A percentile compares a stretch with the other conserved stretches of the same genome.
These are phyloP conservation scores for Eledona agricola DNA, from an alignment of 2,888 invertebrate species.

Conservation along the genomic window DNA sequence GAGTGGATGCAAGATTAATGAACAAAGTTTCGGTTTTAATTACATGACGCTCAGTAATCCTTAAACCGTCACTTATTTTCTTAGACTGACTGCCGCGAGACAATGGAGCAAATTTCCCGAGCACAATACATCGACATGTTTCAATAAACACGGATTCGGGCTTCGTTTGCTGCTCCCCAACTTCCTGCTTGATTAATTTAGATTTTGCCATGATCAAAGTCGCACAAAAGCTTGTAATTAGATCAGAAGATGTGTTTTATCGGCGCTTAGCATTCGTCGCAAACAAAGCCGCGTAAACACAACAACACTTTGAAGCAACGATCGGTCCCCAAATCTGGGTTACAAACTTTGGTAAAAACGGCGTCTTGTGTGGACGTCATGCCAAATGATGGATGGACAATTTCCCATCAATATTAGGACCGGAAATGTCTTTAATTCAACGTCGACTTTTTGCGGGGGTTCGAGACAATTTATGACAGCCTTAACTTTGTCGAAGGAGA, in stretches of 20 bases:
- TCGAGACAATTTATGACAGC: conserved; percentile 20
- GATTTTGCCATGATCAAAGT: conserved; percentile 1
- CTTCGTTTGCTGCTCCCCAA: conserved; percentile 2
- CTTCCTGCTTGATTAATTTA: conserved; percentile 4
- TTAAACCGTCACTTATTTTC: background rate
- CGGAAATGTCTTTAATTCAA: conserved; percentile 1
- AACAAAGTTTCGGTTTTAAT: too few relatives aligned
- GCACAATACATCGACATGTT: conserved; percentile 1
- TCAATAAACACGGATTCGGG: conserved; percentile 1
- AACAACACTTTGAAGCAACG: too few relatives aligned
- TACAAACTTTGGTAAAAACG: too few relatives aligned
- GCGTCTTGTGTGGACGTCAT: conserved; percentile 37
- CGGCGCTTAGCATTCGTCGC: conserved; percentile 1
- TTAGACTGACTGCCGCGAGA: too few relatives aligned
- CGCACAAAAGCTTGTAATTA: conserved; percentile 1
- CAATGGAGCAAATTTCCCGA: background rate
- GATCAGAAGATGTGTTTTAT: conserved; percentile 2
- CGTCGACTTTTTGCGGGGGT: background rate
- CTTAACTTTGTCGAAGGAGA: conserved; percentile 12
- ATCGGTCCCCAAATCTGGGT: too few relatives aligned
- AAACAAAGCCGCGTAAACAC: conserved; percentile 4
- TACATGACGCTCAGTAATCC: too few relatives aligned
- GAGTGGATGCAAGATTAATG: too few relatives aligned
- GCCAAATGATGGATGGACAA: conserved; percentile 42
- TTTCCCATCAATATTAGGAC: conserved; percentile 44